phyloP scores from a whole-genome alignment of 2,797 vertebrate species.

The Xiphophorus birchmanni region DNA sequence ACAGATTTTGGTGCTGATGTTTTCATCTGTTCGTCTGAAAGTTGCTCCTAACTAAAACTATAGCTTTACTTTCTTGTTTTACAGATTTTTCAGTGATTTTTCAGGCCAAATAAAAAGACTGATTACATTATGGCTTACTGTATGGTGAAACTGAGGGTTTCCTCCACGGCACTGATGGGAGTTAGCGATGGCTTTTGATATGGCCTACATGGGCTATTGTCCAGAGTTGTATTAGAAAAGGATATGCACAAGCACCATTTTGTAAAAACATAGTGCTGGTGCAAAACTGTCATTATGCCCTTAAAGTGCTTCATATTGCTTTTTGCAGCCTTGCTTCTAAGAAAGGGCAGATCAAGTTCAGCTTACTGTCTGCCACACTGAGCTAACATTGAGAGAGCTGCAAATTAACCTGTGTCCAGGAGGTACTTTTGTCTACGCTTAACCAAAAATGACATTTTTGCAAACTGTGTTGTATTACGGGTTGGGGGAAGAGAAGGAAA shows the following conservation, averaged over 20 bases:
- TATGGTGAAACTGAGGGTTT: not conserved
- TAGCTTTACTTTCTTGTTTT: not conserved
- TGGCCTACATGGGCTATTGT: not conserved
- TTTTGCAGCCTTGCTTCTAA: not conserved
- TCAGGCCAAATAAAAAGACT: not conserved
- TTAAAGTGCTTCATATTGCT: not conserved
- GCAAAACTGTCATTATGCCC: not conserved
- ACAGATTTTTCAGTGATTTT: not conserved
- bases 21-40: not conserved
- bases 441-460: not conserved
- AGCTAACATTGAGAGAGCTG: not conserved
- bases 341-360: not conserved
- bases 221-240: not conserved
- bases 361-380: not conserved
- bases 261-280: not conserved
- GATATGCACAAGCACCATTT: not conserved
- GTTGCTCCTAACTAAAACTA: not conserved
- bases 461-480: not conserved
- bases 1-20: not conserved
- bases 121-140: not conserved
- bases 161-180: not conserved
- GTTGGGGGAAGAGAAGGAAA: not conserved
- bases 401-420: not conserved
- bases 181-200: not conserved
- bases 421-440: not conserved